Percentiles rank a stretch among this genome's conserved stretches.
Conservation (phyloP, 2,888 invertebrate species). For the Dynastes hyllus region DNA sequence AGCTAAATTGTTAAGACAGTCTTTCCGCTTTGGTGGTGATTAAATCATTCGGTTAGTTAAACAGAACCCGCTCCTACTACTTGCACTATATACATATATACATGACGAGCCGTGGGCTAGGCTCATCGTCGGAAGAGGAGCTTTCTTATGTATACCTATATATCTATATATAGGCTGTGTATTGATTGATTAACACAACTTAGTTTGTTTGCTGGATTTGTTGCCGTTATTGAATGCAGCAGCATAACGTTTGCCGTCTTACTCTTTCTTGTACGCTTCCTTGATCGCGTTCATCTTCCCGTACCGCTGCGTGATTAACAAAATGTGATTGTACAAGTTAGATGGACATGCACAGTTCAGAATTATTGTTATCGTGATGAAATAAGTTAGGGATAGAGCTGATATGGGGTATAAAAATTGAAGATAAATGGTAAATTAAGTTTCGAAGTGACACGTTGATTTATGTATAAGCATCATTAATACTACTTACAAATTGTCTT, state of each 20-base stretch:
- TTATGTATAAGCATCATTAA: too few relatives aligned
- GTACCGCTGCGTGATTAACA: constrained; percentile 25
- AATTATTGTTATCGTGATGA: constrained; percentile 26
- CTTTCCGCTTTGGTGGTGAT: constrained; percentile 71
- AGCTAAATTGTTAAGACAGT: constrained; percentile 71
- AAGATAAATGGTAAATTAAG: too few relatives aligned
- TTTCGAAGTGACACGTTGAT: too few relatives aligned
- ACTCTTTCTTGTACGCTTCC: background rate
- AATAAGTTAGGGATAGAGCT: constrained; percentile 4
- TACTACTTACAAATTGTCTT: too few relatives aligned
- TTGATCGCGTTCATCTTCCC: background rate
- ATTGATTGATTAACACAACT: constrained; percentile 71
- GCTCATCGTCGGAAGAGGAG: constrained; percentile 50
- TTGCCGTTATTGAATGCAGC: constrained; percentile 41
- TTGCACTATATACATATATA: constrained; percentile 52
- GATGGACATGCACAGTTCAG: background rate
- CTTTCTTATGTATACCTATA: constrained; percentile 1
- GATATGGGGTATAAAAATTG: too few relatives aligned
- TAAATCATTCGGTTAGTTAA: constrained; percentile 72
- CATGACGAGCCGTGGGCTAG: constrained; percentile 65
- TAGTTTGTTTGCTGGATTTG: constrained; percentile 44
- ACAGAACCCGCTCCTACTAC: constrained; percentile 65
- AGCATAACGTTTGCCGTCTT: constrained; percentile 14
- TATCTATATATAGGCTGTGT: constrained; percentile 63
- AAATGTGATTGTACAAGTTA: constrained; percentile 42